Base-by-base conservation (phyloP, 2,113 vertebrate genomes). In the Cyrtonyx montezumae region DNA sequence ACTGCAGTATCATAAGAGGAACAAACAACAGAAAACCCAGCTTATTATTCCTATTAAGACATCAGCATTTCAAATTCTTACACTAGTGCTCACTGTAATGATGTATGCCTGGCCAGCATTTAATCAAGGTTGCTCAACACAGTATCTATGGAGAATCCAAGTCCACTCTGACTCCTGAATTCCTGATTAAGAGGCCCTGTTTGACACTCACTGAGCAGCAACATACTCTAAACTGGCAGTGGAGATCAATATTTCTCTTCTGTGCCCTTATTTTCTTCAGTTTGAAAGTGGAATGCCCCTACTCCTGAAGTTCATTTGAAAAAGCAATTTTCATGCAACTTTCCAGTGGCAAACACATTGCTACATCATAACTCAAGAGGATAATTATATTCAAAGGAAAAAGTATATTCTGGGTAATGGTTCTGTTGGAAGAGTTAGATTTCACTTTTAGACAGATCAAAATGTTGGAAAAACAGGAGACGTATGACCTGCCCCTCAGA, bases 181-280 rank as follows among this genome's bases (percentile, higher is more conserved):
- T 55, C 49, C 49, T 26, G 19, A 61, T 67, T 25, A 85, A 53
- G 75, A 87, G 32, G 26, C 7, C n/a, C 36, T 28, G 11, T 83
- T 56, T 89, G 42, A 79, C 56, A 17, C 49, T 70, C 78, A 92
- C 65, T 76, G 88, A 91, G 84, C 34, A 94, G 53, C 23, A 74
- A 19, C 63, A 21, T 62, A 51, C 46, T 43, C 23, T 94, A 94
- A 93, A 83, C 0, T 91, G 9, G 36, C 30, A 80, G 17, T 7
- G 14, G 13, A 62, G 59, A 78, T 48, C 9, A 83, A 18, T 4
- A n/a, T 49, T 70, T 83, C 77, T 58, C 11, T 90, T 92, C 36
- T 79, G 14, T 77, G 63, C 25, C 8, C 7, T 46, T 91, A 87
- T 88, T 93, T 90, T 82, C 58, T 85, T 78, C 14, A 46, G 23